Percentiles rank a stretch among this genome's conserved stretches.
Evolutionary conservation across 2,797 vertebrate genomes (phyloP).

Genomic region (Halcyon smyrnensis): DNA sequence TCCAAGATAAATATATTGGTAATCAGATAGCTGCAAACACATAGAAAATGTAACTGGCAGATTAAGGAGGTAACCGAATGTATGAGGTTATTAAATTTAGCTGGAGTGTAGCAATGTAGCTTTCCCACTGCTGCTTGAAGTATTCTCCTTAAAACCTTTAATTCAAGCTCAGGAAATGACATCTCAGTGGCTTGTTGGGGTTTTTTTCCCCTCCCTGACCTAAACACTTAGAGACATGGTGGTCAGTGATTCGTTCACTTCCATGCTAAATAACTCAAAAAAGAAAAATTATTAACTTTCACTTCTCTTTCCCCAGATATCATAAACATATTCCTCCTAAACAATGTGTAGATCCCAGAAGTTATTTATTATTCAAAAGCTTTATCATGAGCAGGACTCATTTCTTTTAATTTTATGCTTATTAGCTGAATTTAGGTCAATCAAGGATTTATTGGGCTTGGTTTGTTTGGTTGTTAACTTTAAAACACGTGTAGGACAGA

Average conservation of each 20-base stretch:
- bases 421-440: background rate
- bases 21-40: background rate
- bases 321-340: background rate
- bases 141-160: background rate
- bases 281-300: background rate
- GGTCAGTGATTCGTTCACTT: background rate
- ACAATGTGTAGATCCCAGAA: background rate
- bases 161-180: background rate
- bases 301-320: background rate
- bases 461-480: background rate
- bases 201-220: background rate
- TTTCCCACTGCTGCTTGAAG: background rate
- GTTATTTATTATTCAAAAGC: background rate
- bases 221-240: background rate
- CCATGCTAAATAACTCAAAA: background rate
- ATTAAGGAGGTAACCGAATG: conserved; percentile 28
- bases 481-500: background rate
- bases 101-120: background rate
- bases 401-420: background rate
- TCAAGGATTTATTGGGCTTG: fast-evolving
- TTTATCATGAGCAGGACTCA: background rate
- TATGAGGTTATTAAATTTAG: conserved; percentile 40
- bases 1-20: background rate
- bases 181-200: background rate
- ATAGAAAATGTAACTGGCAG: background rate